Conservation (phyloP, 2,113 vertebrate genomes). For the Mormyrus iriodes region DNA sequence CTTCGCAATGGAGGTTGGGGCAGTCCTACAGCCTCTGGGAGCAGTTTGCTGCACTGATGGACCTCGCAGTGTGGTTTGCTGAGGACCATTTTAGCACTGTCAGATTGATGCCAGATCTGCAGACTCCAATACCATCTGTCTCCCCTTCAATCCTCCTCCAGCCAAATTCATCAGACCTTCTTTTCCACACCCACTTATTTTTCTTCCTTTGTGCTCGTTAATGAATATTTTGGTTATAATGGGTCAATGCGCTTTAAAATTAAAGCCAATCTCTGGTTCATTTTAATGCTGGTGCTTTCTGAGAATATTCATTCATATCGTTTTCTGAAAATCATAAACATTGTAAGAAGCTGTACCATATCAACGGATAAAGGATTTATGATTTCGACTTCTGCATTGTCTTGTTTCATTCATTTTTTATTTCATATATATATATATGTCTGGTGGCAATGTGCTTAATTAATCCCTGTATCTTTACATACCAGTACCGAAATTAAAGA, state of each 20-base stretch:
- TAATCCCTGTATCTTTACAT: too few species aligned
- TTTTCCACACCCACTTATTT: neutral
- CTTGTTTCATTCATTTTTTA: neutral
- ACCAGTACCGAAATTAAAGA: too few species aligned
- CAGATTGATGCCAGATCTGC: constrained; percentile 8
- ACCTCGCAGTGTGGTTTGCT: neutral
- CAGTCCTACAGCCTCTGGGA: neutral
- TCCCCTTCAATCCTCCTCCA: neutral
- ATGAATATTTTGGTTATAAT: neutral
- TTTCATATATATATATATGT: neutral
- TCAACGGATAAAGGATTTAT: neutral
- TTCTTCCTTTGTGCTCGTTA: neutral
- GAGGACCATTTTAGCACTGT: constrained; percentile 20
- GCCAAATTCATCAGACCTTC: constrained; percentile 19
- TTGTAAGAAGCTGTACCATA: neutral
- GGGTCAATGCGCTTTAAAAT: constrained; percentile 6
- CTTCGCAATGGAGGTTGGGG: neutral
- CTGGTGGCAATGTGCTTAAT: neutral
- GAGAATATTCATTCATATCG: neutral
- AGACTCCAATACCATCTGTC: constrained; percentile 23
- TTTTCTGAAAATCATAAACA: neutral
- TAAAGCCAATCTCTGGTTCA: neutral
- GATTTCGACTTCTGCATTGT: neutral
- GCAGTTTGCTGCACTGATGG: neutral
- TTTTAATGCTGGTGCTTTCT: neutral